Evolutionary conservation across 2,888 invertebrate species (phyloP), one percentile per base, ranked within the genome.

Genomic region (Trachelus tabidus): DNA sequence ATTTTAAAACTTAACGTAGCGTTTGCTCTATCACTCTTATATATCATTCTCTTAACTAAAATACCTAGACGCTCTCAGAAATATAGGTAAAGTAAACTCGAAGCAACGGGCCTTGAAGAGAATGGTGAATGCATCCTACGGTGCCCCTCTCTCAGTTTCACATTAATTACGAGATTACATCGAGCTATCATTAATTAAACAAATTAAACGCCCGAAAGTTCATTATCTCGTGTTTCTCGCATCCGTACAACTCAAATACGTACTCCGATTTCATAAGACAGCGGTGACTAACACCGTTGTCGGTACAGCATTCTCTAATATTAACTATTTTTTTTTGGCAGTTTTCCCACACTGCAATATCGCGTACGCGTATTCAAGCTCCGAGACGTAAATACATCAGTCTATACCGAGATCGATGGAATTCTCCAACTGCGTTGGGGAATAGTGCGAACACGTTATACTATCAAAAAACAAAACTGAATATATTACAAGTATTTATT

Each of bases 1-100:
- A 76, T 76, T 78, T 71, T 81, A 77, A 82, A 83, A 82, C 69
- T 74, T 81, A 78, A 80, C 77, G 79, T 77, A 75, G 69, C 75
- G 68, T 56, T 78, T 34, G 77, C 37, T 79, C 34, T 30, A 37
- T 76, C 83, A 81, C 75, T 79, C 81, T 79, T 81, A 79, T 76
- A 34, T 76, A 73, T 75, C 69, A 35, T 79, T 77, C 76, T 75
- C 75, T 80, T 76, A 81, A 83, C 79, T 82, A 83, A 82, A 81
- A 34, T 79, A 81, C 68, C 79, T 79, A 76, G 79, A 78, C 75
- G 77, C 69, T 79, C 71, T 79, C 79, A 81, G 74, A 74, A 23
- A 34, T 34, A 23, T 34, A 74, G 74, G 12, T 74, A 34, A 74
- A 76, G 30, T 30, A 73, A 73, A 78, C 76, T 76, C 76, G 35